Evolutionary conservation across 2,113 vertebrate species (phyloP), one percentile per base, ranked within the genome.

Genomic region (Glareola pratincola): DNA sequence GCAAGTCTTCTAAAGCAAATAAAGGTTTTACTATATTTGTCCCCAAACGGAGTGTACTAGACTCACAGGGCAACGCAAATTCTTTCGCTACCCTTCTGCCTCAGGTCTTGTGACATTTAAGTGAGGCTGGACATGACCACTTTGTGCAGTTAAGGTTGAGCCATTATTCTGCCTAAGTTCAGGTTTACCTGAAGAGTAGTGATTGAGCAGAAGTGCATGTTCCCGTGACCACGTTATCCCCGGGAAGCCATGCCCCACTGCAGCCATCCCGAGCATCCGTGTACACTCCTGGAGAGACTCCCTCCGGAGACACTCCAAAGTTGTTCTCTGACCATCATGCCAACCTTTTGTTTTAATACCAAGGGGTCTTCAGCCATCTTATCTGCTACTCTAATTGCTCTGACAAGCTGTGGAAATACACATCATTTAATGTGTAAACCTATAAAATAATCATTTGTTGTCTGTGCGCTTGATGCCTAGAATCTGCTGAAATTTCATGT

Each of bases 281-380:
- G 24, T 50, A 45, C 10, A 0, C 76, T 84, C 56, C 71, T 63
- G 77, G 64, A 63, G 53, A 84, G n/a, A 41, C 6, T 41, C 62
- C 60, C 56, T 12, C 45, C 64, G 84, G 89, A 91, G 8, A 68
- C 37, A 72, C 57, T 73, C 74, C 85, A 20, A 88, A 81, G 47
- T 74, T 88, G 69, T 54, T 72, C 77, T 68, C 45, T 69, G 54
- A 96, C 71, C 62, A 74, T 41, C 62, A 39, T 71, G 76, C 64
- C 68, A 90, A 76, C 64, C 71, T 88, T 74, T 92, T 71, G 74
- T 73, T 95, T 91, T 29, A 88, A 74, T 59, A 67, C 90, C 84
- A 62, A 95, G 77, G 83, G 92, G 91, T 88, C 96, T 90, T 88
- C 96, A 96, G 84, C 67, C 81, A 8, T 97, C 97, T 96, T 91